These are phyloP conservation scores for Menidia beryllina DNA, from an alignment of 2,113 vertebrate species.

Conservation along the genomic window DNA sequence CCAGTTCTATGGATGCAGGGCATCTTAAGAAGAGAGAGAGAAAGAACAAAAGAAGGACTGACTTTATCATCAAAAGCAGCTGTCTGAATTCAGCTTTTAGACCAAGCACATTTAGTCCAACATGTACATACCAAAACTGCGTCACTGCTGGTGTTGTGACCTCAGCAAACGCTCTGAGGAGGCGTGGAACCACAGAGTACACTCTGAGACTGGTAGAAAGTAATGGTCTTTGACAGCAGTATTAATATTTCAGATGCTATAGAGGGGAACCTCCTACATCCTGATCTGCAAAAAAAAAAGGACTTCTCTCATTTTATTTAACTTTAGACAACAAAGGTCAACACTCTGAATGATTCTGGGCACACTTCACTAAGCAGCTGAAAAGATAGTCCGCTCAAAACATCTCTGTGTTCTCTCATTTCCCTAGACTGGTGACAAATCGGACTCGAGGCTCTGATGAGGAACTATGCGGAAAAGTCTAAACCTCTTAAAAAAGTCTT, in stretches of 20 bases:
- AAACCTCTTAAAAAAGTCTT: too few relatives aligned
- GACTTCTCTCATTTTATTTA: constrained; percentile 15
- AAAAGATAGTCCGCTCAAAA: not conserved
- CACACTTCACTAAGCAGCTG: not conserved
- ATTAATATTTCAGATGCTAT: constrained; percentile 72
- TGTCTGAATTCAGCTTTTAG: not conserved
- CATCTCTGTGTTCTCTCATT: not conserved
- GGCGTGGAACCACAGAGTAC: constrained; percentile 50
- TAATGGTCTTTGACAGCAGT: constrained; percentile 67
- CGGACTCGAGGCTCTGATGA: not conserved
- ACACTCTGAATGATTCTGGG: constrained; percentile 9
- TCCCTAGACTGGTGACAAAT: not conserved
- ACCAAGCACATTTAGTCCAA: not conserved
- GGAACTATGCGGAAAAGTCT: not conserved
- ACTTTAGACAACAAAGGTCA: constrained; percentile 20
- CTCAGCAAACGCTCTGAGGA: constrained; percentile 34
- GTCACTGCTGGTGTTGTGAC: constrained; percentile 19
- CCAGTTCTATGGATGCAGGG: not conserved
- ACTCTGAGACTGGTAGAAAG: constrained; percentile 50
- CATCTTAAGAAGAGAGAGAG: too few relatives aligned
- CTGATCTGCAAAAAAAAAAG: constrained; percentile 41
- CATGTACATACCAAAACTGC: not conserved
- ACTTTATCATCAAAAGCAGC: not conserved
- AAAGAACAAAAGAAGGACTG: too few relatives aligned
- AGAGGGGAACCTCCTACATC: constrained; percentile 46